Evolutionary conservation across 2,888 invertebrate genomes (phyloP), one percentile per base, ranked within the genome.

Genomic region (Noctua fimbriata): DNA sequence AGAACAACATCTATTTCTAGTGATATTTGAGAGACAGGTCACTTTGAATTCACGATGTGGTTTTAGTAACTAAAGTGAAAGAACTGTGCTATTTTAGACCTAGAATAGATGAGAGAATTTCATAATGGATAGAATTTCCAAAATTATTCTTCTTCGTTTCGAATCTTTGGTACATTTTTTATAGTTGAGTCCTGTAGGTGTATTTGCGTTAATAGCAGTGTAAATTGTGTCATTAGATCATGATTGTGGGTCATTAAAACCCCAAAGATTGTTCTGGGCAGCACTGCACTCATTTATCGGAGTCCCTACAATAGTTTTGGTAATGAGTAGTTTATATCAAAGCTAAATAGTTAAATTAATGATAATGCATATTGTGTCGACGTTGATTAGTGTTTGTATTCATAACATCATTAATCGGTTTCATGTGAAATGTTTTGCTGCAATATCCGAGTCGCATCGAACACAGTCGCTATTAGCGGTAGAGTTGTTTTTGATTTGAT

Each of bases 331-430:
- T 52, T 69, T 49, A 44, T 63, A 32, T 3, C 10, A 78, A 69
- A 41, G 28, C 49, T 44, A 18, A 71, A 71, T 44, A 69, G 21
- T 79, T 70, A 10, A 24, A n/a, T 65, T 18, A 36, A n/a, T 65
- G 52, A 63, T 24, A 72, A 52, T 10, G 36, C 52, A 47, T 65
- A 36, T 18, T 65, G n/a, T 81, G 52, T 14, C 1, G 36, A 47
- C 5, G 18, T 7, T 81, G 67, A 74, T 80, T 69, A 36, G 69
- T 41, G 63, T 81, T 75, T 74, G 78, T 63, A 69, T 47, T 47
- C 24, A 1, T 5, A 66, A 58, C 65, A 41, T 36, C 55, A 80
- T 63, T 65, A 10, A 44, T 36, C n/a, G 32, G 2, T 65, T 55
- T 41, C 36, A 49, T 41, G 65, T 14, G 32, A 65, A 81, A 65